Evolutionary conservation across 2,113 vertebrate species (phyloP).

Genomic region (Brachirus orientalis): DNA sequence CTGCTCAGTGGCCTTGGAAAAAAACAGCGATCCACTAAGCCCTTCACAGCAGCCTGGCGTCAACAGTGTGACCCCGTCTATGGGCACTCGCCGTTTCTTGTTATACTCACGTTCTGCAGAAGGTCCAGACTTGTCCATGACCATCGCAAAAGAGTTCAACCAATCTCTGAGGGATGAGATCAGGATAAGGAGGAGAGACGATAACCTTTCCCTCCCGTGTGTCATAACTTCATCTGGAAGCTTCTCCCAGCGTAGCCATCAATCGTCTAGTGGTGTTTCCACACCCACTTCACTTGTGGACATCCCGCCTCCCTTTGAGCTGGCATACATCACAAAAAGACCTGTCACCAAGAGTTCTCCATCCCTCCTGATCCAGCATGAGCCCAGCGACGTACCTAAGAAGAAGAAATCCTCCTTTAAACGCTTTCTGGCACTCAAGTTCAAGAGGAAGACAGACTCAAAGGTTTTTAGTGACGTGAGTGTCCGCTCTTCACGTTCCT

Average conservation of each 20-base stretch:
- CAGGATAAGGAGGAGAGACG: conserved; percentile 85
- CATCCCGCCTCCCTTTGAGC: conserved; percentile 96
- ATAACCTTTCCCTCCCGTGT: conserved; percentile 88
- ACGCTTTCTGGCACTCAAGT: conserved; percentile 92
- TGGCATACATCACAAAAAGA: conserved; percentile 95
- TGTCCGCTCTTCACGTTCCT: conserved; percentile 91
- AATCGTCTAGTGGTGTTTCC: conserved; percentile 86
- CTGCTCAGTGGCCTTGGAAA: conserved; percentile 80
- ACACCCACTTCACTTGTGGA: conserved; percentile 89
- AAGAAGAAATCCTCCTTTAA: conserved; percentile 98
- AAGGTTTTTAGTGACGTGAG: conserved; percentile 88
- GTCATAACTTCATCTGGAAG: conserved; percentile 91
- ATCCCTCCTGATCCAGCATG: conserved; percentile 89
- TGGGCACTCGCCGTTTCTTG: conserved; percentile 87
- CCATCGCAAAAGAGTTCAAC: conserved; percentile 79
- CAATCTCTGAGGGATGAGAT: conserved; percentile 73
- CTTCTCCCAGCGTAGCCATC: conserved; percentile 88
- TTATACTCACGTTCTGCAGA: conserved; percentile 90
- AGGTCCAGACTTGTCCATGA: conserved; percentile 83
- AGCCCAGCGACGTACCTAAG: conserved; percentile 87
- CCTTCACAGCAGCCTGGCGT: conserved; percentile 77
- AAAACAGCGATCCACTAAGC: conserved; percentile 60
- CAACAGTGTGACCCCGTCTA: conserved; percentile 75
- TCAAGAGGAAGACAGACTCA: conserved; percentile 90
- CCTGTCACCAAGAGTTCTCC: conserved; percentile 97